Percentiles rank a stretch among this genome's conserved stretches.
phyloP scores from a whole-genome alignment of 2,888 invertebrate genomes.

The Caenorhabditis sp. region DNA sequence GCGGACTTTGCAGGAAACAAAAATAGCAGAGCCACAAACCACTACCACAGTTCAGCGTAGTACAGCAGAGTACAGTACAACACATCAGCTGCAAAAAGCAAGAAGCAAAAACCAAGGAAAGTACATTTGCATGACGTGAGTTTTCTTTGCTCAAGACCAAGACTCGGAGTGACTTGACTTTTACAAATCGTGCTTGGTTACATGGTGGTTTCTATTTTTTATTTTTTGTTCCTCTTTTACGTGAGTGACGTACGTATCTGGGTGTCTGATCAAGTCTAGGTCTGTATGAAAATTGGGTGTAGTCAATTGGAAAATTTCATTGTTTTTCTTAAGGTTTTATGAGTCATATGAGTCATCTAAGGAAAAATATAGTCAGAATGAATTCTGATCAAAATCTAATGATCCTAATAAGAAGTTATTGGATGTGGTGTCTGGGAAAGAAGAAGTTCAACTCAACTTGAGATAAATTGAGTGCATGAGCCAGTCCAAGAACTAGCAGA shows the following conservation, averaged over 20 bases:
- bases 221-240: too few species aligned
- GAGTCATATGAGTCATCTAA: neutral
- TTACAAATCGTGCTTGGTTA: neutral
- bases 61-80: neutral
- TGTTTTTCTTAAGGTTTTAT: neutral
- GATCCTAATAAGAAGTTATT: too few species aligned
- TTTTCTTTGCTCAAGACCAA: neutral
- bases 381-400: too few species aligned
- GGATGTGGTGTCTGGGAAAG: too few species aligned
- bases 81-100: neutral
- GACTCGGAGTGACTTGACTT: neutral
- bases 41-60: too few species aligned
- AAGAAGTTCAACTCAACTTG: too few species aligned
- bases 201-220: neutral
- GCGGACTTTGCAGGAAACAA: conserved; percentile 16
- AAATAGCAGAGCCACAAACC: too few species aligned
- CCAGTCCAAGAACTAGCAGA: too few species aligned
- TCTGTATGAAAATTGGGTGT: conserved; percentile 8
- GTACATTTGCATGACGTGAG: conserved; percentile 40
- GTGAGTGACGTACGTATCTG: conserved; percentile 1
- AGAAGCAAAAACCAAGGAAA: conserved; percentile 7
- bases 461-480: too few species aligned
- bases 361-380: too few species aligned
- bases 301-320: conserved; percentile 3
- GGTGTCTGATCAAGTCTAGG: neutral